Evolutionary conservation across 2,113 vertebrate species (phyloP), one percentile per base, ranked within the genome.

Genomic region (Gallinago undulata): DNA sequence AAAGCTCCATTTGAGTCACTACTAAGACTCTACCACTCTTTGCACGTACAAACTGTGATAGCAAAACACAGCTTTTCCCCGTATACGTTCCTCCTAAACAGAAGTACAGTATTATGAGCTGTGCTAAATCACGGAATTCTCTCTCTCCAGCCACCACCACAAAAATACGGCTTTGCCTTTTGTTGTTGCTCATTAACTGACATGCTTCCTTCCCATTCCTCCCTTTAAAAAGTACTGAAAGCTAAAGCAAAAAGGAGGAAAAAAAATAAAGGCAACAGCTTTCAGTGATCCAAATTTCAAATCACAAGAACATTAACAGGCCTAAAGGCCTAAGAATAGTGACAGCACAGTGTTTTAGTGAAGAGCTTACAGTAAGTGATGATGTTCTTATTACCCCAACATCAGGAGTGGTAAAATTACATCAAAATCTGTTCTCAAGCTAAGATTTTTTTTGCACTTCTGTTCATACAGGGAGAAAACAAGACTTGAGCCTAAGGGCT

Each of bases 401-500:
- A 78, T 70, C 79, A 63, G 64, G 17, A 96, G 22, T 37, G 64
- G 83, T 48, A 87, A 91, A 93, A 92, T 77, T 63, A 88, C 75
- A 94, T 18, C 27, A 84, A 95, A 92, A 95, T 90, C 76, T 78
- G 75, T 67, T 96, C 90, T 74, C 47, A 35, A 86, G 86, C 88
- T 41, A 92, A 87, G 64, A 41, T 48, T 78, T 63, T 88, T 89
- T 67, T 74, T 63, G 47, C 68, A 48, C 51, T 86, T 77, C 75
- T 89, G 67, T 55, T 93, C 68, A 67, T 70, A 90, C 45, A 77
- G 68, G 90, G 82, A 84, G 35, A 92, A 92, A 97, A 90, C 90
- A 93, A 91, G 72, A 78, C 45, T 79, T 79, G 50, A 90, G 92
- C 93, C 94, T 70, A 81, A 91, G 93, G 95, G 93, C 82, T 93